Conservation (phyloP, 2,888 invertebrate species). For the Sarcophaga carnaria region DNA sequence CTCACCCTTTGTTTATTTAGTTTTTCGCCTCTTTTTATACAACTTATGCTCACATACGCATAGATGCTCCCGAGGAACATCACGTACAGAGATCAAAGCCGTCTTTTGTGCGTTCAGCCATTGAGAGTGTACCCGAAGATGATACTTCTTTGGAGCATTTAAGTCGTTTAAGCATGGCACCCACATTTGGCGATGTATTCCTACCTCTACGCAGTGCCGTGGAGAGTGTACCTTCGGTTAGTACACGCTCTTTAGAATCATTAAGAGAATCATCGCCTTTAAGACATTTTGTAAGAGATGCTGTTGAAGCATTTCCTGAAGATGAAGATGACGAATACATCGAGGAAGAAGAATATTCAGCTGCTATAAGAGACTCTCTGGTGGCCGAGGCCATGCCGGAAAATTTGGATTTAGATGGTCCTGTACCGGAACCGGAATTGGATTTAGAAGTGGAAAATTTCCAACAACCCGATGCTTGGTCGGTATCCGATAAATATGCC, state of each 20-base stretch:
- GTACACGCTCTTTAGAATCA: slow-evolving; percentile 69
- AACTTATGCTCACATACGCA: slow-evolving; percentile 75
- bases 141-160: slow-evolving; percentile 67
- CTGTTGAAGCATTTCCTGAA: slow-evolving; percentile 79
- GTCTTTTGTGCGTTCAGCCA: slow-evolving; percentile 79
- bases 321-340: slow-evolving; percentile 71
- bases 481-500: slow-evolving; percentile 76
- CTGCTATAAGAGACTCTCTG: slow-evolving; percentile 65
- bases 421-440: slow-evolving; percentile 36
- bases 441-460: slow-evolving; percentile 54
- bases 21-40: slow-evolving; percentile 52
- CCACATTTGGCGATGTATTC: slow-evolving; percentile 79
- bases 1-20: slow-evolving; percentile 32
- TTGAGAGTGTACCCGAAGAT: slow-evolving; percentile 78
- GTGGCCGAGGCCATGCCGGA: slow-evolving; percentile 66
- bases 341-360: slow-evolving; percentile 65
- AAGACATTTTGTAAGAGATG: slow-evolving; percentile 78
- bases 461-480: slow-evolving; percentile 73
- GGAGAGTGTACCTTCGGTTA: slow-evolving; percentile 85
- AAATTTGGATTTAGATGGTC: slow-evolving; percentile 51
- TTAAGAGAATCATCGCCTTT: slow-evolving; percentile 70
- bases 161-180: slow-evolving; percentile 75
- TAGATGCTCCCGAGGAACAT: slow-evolving; percentile 76
- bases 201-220: slow-evolving; percentile 89
- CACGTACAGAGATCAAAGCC: slow-evolving; percentile 72